Conservation (phyloP, 2,888 invertebrate genomes). For the Metacarcinus magister region DNA sequence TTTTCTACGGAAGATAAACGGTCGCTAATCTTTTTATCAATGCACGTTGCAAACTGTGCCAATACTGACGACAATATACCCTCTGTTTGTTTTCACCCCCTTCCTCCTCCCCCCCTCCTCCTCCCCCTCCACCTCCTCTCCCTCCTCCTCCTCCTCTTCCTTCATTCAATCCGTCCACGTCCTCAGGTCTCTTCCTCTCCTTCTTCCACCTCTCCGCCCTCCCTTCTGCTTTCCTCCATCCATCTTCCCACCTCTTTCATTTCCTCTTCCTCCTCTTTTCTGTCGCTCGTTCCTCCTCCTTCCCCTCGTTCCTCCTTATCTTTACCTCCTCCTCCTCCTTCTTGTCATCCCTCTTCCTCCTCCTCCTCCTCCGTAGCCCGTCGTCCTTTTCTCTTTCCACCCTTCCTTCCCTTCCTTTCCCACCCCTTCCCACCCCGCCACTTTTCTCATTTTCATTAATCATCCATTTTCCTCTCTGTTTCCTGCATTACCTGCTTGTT, state of each 20-base stretch:
- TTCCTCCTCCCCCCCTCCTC: background rate
- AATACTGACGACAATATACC: background rate
- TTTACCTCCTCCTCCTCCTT: background rate
- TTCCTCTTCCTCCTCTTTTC: background rate
- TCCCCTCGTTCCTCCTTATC: background rate
- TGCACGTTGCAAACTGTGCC: background rate
- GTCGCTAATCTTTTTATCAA: background rate
- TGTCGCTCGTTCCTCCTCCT: background rate
- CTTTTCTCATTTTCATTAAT: too few species aligned
- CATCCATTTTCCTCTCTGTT: too few species aligned
- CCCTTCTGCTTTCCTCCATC: background rate
- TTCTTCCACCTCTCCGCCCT: background rate
- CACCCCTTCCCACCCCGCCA: background rate
- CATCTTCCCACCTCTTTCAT: background rate
- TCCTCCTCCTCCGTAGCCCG: background rate
- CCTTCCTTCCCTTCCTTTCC: background rate
- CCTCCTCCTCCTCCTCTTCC: background rate
- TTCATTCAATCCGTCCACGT: background rate
- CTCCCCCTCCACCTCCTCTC: background rate
- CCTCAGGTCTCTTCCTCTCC: background rate
- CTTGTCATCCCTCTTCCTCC: background rate
- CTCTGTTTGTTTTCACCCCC: background rate
- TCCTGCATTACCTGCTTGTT: too few species aligned
- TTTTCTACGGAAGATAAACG: background rate
- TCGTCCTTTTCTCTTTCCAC: background rate